Evolutionary conservation across 1,140 invertebrate genomes (phyloP), one percentile per base, ranked within the genome.

Genomic region (Drosophila kurseongensis): DNA sequence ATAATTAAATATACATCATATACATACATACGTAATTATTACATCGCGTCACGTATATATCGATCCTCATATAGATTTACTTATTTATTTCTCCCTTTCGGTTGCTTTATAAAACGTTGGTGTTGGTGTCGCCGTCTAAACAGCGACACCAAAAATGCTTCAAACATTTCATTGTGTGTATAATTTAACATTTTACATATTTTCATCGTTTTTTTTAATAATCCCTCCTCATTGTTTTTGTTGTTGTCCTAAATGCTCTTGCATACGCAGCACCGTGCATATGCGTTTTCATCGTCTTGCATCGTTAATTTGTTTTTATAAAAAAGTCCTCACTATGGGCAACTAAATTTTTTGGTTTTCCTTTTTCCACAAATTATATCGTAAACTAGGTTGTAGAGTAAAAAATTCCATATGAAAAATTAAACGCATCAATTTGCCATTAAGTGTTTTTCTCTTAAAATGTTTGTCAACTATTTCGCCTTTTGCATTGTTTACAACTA

Each of bases 131-230:
- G 68, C 72, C 75, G 55, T 90, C 78, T 90, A 90, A 85, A 78
- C 55, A 88, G 56, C 68, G 55, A 45, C 86, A 86, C 81, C 86
- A 90, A 90, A 90, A 90, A 90, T 90, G 78, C 81, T 90, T 90
- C 47, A 76, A 88, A 89, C 80, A 85, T 90, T 90, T 76, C 76
- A 61, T 85, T 80, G 75, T 86, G 75, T 86, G 57, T 80, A 80
- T 80, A 80, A 62, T 60, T 80, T 80, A 75, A 77, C 74, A 77
- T 77, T 69, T 80, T 68, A 75, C 71, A 69, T 78, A 65, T 78
- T 62, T 60, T 63, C 55, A 45, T 65, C 47, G 41, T 75, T 66
- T 75, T 66, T 75, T 67, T 50, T 68, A 14, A 48, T 68, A 56
- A 59, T 62, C 27, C 61, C 16, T 47, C 48, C n/a, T 65, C 35